Conservation (phyloP, 2,888 invertebrate species). For the Drosophila suboccidentalis region DNA sequence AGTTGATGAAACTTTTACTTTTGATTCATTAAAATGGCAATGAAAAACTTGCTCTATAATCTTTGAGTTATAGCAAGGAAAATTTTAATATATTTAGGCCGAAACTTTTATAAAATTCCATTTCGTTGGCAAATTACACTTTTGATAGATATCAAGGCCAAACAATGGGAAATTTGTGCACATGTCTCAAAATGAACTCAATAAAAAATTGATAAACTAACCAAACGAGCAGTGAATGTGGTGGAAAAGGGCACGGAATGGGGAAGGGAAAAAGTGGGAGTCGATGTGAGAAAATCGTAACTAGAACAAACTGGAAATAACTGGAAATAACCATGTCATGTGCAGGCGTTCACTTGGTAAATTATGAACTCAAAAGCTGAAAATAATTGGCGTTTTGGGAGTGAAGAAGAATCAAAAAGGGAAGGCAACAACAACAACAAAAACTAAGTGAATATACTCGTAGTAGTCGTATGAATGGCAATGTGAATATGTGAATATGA, state of each 20-base stretch:
- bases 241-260: no score
- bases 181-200: conserved; percentile 42
- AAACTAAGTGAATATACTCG: background rate
- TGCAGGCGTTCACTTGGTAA: conserved; percentile 63
- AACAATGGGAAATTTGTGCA: conserved; percentile 59
- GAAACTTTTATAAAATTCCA: conserved; percentile 20
- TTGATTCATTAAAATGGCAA: background rate
- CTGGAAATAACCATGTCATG: conserved; percentile 40
- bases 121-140: background rate
- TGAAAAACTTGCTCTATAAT: background rate
- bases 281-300: conserved; percentile 6
- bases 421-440: background rate
- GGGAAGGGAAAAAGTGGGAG: no score
- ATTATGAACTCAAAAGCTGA: conserved; percentile 57
- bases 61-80: background rate
- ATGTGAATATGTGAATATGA: conserved; percentile 4
- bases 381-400: conserved; percentile 62
- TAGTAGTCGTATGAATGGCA: background rate
- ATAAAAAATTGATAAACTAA: conserved; percentile 52
- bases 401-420: no score
- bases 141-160: conserved; percentile 21
- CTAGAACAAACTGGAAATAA: conserved; percentile 13
- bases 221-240: conserved; percentile 7
- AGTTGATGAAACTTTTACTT: background rate
- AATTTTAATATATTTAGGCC: conserved; percentile 7